Percentiles rank a stretch among this genome's conserved stretches.
phyloP scores from a whole-genome alignment of 2,797 vertebrate genomes.

The Tadarida brasiliensis region DNA sequence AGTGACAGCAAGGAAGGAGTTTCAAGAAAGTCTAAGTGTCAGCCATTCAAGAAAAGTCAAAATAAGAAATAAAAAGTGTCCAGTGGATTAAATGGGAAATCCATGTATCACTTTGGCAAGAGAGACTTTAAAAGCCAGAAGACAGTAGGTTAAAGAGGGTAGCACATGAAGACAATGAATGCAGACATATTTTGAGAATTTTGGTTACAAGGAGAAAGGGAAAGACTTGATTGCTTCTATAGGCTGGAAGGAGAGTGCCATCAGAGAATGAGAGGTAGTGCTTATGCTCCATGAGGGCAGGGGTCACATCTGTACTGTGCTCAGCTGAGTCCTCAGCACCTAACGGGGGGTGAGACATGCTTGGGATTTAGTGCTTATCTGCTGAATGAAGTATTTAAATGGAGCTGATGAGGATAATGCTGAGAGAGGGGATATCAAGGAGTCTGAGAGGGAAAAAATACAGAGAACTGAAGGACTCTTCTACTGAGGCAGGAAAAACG shows the following conservation, averaged over 20 bases:
- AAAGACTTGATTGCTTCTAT: not conserved
- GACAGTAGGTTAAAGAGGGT: not conserved
- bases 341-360: not conserved
- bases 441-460: not conserved
- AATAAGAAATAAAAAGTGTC: not conserved
- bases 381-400: not conserved
- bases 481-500: not conserved
- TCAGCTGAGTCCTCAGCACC: not conserved
- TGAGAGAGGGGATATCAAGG: not conserved
- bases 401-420: not conserved
- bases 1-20: not conserved
- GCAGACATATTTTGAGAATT: not conserved
- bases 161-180: not conserved
- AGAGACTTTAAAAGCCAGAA: not conserved
- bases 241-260: not conserved
- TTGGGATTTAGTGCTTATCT: not conserved
- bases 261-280: not conserved
- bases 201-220: not conserved
- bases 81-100: not conserved
- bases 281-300: not conserved
- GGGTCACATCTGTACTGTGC: not conserved
- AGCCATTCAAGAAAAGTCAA: not conserved
- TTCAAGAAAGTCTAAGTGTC: not conserved
- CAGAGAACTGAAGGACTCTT: not conserved
- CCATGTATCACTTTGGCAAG: not conserved